Base-by-base conservation (phyloP, 2,113 vertebrate genomes). In the Talpa occidentalis region DNA sequence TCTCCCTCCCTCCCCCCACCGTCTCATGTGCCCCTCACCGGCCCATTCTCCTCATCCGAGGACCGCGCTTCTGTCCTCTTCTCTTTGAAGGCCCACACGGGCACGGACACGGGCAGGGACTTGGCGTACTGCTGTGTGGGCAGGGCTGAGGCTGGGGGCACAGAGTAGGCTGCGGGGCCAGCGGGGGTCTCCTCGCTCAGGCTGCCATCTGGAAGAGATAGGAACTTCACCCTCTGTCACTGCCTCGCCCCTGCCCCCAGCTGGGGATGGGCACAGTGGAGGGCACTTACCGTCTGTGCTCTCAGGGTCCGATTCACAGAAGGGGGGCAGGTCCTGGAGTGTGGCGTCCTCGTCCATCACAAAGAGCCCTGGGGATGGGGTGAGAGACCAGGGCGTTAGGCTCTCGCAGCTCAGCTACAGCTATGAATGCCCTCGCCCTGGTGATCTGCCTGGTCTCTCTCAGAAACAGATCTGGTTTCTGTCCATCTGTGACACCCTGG, bases 331-430 rank as follows among this genome's bases (percentile, higher is more conserved):
- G 88, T 97, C 97, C 79, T 99, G 98, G 2, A 98, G 99, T 64
- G 99, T 97, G 12, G 99, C 98, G 17, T 99, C 99, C 95, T 99
- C 99, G 1, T 99, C 99, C 99, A 99, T 99, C 42, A 99, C 98
- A 91, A 99, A 99, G 28, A 99, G 98, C 44, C 99, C 99, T 99
- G 97, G 5, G 86, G 37, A 73, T 2, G 76, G 28, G 0, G 0
- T 10, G 66, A 62, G 76, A 72, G 62, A 37, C 52, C 17, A 0
- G 14, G 37, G n/a, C 26, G 3, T 79, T 0, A 16, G 81, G 67
- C 7, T 32, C 22, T 60, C 0, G 0, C 28, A 26, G 26, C 21
- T 1, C 56, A 24, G 40, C 32, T 42, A 42, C 26, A 59, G 62
- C 44, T 69, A 66, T 0, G 0, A 67, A 82, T 3, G 35, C 70